Base-by-base conservation (phyloP, 2,113 vertebrate genomes). In the Enhydra lutris region DNA sequence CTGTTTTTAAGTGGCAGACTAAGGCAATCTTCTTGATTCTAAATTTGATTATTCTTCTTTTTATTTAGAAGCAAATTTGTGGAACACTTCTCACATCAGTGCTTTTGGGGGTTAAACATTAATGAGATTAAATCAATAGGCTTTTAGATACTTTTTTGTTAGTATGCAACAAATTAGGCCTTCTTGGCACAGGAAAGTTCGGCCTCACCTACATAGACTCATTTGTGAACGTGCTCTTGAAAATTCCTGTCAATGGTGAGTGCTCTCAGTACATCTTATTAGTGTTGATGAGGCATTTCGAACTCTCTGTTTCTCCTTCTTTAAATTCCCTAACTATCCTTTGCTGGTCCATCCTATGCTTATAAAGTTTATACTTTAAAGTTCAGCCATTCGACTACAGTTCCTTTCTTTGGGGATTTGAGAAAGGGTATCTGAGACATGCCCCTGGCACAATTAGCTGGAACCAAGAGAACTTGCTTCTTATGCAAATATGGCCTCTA, bases 21-120 rank as follows among this genome's bases (percentile, higher is more conserved):
- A 96, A 97, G 93, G 85, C 63, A 95, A 97, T 97, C 91, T 93
- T 76, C 89, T 97, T 97, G 94, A 97, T 96, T 98, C 82, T 86
- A 97, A 98, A 96, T 97, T 83, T 73, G 88, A 97, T 98, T 96
- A 96, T 97, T 97, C 83, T 97, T 97, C 83, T 97, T 97, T 97
- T 96, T 97, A 95, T 98, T 98, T 96, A 61, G 90, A 96, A 92
- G 76, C 96, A 93, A 95, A 94, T 94, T 85, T 97, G 88, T 87
- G 39, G 63, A 92, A 97, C 96, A 92, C n/a, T 39, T 94, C 91
- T 76, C 69, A 85, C 11, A 4, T 91, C 79, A 26, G 57, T 85
- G 63, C 76, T 96, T 93, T 61, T 11, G 63, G 23, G 36, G 69
- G 15, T 71, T 50, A 91, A 57, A 59, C 31, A 57, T 95, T 90